Evolutionary conservation across 2,888 invertebrate species (phyloP), one percentile per base, ranked within the genome.

Genomic region (Helobdella robusta): DNA sequence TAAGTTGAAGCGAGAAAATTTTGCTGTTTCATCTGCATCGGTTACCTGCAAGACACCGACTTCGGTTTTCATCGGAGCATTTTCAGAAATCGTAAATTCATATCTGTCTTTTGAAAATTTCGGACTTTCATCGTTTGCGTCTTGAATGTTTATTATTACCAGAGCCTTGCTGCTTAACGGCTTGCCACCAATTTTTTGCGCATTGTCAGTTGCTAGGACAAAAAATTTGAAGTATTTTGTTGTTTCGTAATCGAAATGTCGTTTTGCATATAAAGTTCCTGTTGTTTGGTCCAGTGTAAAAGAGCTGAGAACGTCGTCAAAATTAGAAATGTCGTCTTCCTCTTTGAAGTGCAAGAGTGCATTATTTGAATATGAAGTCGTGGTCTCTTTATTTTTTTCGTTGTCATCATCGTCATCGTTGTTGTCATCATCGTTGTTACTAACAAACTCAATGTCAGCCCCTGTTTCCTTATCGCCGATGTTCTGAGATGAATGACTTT

Each of bases 241-340:
- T 18, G 46, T 34, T 62, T 70, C 70, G 44, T 64, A 64, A 40
- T 70, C 70, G 5, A 76, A 64, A 11, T 73, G 69, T 4, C 70
- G 67, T 1, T 69, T 68, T 11, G 74, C 71, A 18, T 70, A 69
- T 0, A 77, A 67, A 34, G 73, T 68, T 0, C 77, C 77, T 4
- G 73, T 70, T 11, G 64, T 68, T 6, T 67, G 52, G 60, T 75
- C 54, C 15, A 70, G 59, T 6, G 59, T 30, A 11, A 56, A 56
- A 18, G 32, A 2, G 18, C n/a, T 30, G 20, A 30, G 30, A n/a
- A 56, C 56, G 23, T 25, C 25, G 23, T 30, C 56, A 18, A n/a
- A 28, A 8, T 30, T 28, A 30, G 44, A 11, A 11, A n/a, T 11
- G 11, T 11, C 44, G 44, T n/a, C n/a, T n/a, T n/a, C n/a, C n/a